Evolutionary conservation across 1,140 invertebrate species (phyloP), one percentile per base, ranked within the genome.

Genomic region (Epicauta chinensis): DNA sequence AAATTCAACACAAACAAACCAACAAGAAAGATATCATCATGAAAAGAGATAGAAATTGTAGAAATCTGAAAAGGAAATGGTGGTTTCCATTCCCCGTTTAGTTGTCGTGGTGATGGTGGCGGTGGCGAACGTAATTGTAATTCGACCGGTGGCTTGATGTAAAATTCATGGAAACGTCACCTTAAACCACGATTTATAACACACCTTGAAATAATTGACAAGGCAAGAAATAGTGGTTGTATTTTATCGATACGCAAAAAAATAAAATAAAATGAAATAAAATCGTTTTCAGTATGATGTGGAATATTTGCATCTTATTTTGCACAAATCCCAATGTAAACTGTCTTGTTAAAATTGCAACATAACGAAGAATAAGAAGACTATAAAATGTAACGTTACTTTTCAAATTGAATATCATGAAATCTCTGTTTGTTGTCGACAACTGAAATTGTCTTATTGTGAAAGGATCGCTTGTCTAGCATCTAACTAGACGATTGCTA

Each of bases 161-260:
- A 55, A 55, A 51, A 55, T 55, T 55, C 53, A 55, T 55, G 48
- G 42, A 50, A 45, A 50, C 42, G 53, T 55, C 53, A 55, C 40
- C 53, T 55, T 55, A 51, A 31, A 45, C 30, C 36, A 49, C 41
- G 36, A 55, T 55, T 55, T 55, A 55, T 55, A 40, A 47, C 43
- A 17, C 36, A 55, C 47, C 53, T 55, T 51, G 38, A 55, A 55
- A 51, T 55, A 55, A 55, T 55, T 55, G 53, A 55, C 53, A 55
- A 7, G 53, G 29, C 42, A 46, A 51, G 53, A 55, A 45, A 50
- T 55, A 55, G 37, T 41, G 36, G 37, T 35, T 2, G 23, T 5
- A 23, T 23, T 23, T 23, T 23, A n/a, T n/a, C n/a, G n/a, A n/a
- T n/a, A n/a, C n/a, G n/a, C n/a, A n/a, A n/a, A n/a, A n/a, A n/a